Base-by-base conservation (phyloP, 2,888 invertebrate genomes). In the Acrocera orbiculus region DNA sequence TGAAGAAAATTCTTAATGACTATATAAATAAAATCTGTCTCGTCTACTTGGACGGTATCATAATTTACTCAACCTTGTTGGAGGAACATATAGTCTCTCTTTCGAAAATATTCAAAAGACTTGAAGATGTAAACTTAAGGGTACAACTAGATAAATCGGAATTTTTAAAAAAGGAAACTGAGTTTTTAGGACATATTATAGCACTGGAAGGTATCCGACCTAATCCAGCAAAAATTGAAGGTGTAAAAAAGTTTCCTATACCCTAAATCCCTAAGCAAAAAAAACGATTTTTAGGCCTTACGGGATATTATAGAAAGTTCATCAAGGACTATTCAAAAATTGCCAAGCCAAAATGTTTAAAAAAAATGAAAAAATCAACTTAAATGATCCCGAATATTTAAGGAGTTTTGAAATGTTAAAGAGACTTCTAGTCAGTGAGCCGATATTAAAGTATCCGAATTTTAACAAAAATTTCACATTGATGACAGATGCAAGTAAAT, bases 261-360 rank as follows among this genome's bases (percentile, higher is more conserved):
- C 43, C 40, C 2, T 41, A 39, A 32, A 45, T 25, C 4, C 13
- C 14, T 8, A 46, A 40, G 31, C 27, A 45, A 22, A 28, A 44
- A 7, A 39, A 36, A 22, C 22, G 24, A 15, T 43, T 42, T 16
- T 15, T 42, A 15, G 35, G 37, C 4, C 22, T 42, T 2, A 23
- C 32, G 8, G 34, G 38, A 13, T 36, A 41, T 26, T 39, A 39
- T 17, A 16, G 35, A 7, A 35, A 36, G 23, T 51, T 1, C 59
- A 56, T 34, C 56, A 58, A 24, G 22, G 54, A 11, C 46, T 47
- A 34, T 58, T 57, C 34, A 54, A 28, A n/a, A n/a, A 28, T 28
- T 1, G 28, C 28, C 5, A 28, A 28, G 5, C 28, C 28, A 15
- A 36, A 24, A 34, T 37, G 22, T 14, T 19, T 39, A 10, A 41